phyloP scores from a whole-genome alignment of 2,888 invertebrate species.

The Pollenia angustigena region DNA sequence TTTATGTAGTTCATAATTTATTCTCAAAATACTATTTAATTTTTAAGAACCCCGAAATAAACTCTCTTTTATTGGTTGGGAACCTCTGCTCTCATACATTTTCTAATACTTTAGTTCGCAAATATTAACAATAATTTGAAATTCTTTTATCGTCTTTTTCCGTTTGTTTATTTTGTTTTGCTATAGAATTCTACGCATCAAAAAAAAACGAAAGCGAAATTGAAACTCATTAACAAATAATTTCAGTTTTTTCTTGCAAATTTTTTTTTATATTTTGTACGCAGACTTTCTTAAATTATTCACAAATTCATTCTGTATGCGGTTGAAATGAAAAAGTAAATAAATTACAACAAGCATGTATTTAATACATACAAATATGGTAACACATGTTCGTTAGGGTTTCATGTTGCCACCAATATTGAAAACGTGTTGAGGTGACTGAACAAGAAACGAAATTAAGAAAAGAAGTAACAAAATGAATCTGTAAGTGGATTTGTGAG shows the following conservation, averaged over 20 bases:
- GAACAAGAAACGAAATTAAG: slow-evolving; percentile 32
- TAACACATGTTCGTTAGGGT: slow-evolving; percentile 25
- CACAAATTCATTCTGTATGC: slow-evolving; percentile 57
- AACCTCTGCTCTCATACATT: not conserved
- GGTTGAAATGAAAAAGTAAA: slow-evolving; percentile 23
- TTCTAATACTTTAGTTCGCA: not conserved
- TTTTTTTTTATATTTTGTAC: slow-evolving; percentile 10
- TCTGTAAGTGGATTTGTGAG: not conserved
- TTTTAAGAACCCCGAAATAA: no score
- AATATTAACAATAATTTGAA: slow-evolving; percentile 36
- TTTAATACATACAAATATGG: not conserved
- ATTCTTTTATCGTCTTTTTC: not conserved
- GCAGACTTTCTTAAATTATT: slow-evolving; percentile 60
- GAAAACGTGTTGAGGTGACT: slow-evolving; percentile 67
- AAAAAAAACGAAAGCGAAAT: slow-evolving; percentile 60
- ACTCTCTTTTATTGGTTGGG: not conserved
- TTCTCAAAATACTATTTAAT: no score
- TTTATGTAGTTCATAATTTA: no score
- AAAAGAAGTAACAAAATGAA: not conserved
- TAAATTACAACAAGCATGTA: slow-evolving; percentile 4
- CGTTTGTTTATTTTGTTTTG: slow-evolving; percentile 25
- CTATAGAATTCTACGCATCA: slow-evolving; percentile 44
- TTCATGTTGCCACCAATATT: slow-evolving; percentile 44
- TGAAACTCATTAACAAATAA: slow-evolving; percentile 57
- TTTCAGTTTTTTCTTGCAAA: slow-evolving; percentile 34